Percentiles rank a stretch among this genome's conserved stretches.
These are phyloP conservation scores for Microtus obscurus DNA, from an alignment of 2,797 vertebrate genomes.

Conservation along the genomic window DNA sequence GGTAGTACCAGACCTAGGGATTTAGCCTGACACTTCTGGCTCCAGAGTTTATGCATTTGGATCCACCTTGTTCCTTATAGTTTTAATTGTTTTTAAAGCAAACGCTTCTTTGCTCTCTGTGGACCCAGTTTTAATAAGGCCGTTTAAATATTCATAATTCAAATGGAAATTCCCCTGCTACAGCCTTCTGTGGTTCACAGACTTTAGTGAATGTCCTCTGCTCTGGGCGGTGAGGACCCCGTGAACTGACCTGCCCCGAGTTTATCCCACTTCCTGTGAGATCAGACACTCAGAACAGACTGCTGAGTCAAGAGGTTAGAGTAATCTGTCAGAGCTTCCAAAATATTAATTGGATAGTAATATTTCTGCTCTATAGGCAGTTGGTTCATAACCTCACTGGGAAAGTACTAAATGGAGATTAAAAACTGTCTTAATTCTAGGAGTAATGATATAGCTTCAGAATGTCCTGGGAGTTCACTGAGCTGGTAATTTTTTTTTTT, in stretches of 20 bases:
- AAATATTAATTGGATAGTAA: conserved; percentile 85
- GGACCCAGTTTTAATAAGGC: conserved; percentile 79
- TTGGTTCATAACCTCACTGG: conserved; percentile 82
- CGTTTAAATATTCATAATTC: conserved; percentile 83
- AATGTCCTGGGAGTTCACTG: conserved; percentile 65
- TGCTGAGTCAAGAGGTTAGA: conserved; percentile 77
- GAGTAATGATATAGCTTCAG: conserved; percentile 69
- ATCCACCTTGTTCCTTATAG: conserved; percentile 52
- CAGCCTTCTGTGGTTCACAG: conserved; percentile 69
- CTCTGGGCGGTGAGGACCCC: neutral
- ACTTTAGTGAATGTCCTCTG: conserved; percentile 68
- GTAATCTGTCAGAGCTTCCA: conserved; percentile 78
- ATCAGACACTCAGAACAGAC: conserved; percentile 75
- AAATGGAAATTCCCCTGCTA: conserved; percentile 60
- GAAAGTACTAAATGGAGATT: conserved; percentile 78
- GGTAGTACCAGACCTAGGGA: neutral
- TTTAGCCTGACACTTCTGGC: neutral
- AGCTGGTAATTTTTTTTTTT: neutral
- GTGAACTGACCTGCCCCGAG: neutral
- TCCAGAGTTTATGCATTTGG: conserved; percentile 43
- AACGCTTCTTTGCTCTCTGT: conserved; percentile 72
- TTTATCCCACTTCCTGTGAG: conserved; percentile 60
- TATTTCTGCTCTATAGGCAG: conserved; percentile 80
- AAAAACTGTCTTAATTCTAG: conserved; percentile 73
- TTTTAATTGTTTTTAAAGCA: conserved; percentile 80